These are phyloP conservation scores for Cotesia typhae DNA, from an alignment of 1,140 invertebrate species.

Conservation along the genomic window DNA sequence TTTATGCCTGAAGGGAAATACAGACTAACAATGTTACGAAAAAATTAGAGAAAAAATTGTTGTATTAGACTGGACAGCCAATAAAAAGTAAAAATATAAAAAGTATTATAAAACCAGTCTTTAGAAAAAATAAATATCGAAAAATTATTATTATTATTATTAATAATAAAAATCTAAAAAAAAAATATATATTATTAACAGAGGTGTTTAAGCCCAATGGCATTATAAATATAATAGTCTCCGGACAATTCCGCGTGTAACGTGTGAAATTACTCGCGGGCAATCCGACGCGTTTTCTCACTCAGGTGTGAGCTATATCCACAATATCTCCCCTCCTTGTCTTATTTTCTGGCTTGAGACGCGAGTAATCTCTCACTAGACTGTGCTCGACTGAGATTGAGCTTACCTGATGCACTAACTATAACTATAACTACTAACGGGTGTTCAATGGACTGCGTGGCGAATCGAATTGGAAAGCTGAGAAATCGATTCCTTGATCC, in stretches of 20 bases:
- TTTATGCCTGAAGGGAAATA: no score
- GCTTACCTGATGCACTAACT: no score
- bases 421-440: neutral
- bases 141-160: no score
- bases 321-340: neutral
- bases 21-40: no score
- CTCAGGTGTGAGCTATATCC: conserved; percentile 16
- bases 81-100: no score
- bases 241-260: conserved; percentile 42
- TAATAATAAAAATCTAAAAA: neutral
- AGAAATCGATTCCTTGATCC: conserved; percentile 30
- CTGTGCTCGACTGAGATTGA: neutral
- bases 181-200: conserved; percentile 3
- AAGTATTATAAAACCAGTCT: no score
- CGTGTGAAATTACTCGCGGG: conserved; percentile 45
- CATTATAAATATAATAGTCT: conserved; percentile 12
- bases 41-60: no score
- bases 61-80: no score
- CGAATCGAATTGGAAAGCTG: neutral
- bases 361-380: conserved; percentile 2
- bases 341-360: neutral
- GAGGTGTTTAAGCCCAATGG: neutral
- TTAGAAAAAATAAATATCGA: no score
- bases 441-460: conserved; percentile 32
- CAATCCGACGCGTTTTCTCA: conserved; percentile 39